Evolutionary conservation across 2,888 invertebrate genomes (phyloP).

Genomic region (Epinotia nisella): DNA sequence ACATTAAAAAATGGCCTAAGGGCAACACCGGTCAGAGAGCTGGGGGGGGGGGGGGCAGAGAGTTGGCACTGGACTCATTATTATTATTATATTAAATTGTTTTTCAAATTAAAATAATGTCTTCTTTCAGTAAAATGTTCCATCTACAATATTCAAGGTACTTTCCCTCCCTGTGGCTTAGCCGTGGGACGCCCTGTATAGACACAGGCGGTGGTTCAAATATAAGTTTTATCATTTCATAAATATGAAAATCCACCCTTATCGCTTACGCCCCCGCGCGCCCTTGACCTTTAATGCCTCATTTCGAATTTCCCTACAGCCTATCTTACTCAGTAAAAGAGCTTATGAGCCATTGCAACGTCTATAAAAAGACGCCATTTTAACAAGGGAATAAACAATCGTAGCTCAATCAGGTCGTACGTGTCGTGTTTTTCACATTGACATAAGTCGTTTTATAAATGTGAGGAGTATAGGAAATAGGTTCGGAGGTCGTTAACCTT

Average conservation of each 20-base stretch:
- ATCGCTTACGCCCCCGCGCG: not conserved
- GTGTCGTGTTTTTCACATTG: not conserved
- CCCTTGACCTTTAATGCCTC: slow-evolving; percentile 24
- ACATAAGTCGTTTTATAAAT: slow-evolving; percentile 9
- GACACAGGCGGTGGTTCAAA: not conserved
- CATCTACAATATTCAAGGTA: too few relatives aligned
- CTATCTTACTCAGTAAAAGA: not conserved
- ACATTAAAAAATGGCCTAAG: too few relatives aligned
- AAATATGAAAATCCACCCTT: not conserved
- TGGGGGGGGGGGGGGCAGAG: too few relatives aligned
- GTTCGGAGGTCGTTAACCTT: slow-evolving; percentile 57
- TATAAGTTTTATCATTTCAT: not conserved
- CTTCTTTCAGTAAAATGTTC: too few relatives aligned
- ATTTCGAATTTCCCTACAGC: slow-evolving; percentile 2
- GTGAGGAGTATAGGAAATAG: slow-evolving; percentile 39
- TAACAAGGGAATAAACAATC: not conserved
- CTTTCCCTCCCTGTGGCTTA: too few relatives aligned
- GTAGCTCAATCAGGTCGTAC: not conserved
- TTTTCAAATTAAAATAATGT: too few relatives aligned
- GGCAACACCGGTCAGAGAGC: too few relatives aligned
- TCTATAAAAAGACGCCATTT: slow-evolving; percentile 1
- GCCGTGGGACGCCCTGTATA: too few relatives aligned
- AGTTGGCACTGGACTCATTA: too few relatives aligned
- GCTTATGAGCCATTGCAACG: not conserved
- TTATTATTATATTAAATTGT: too few relatives aligned